These are phyloP conservation scores for Odocoileus hemionus DNA, from an alignment of 2,113 vertebrate species.

Conservation along the genomic window DNA sequence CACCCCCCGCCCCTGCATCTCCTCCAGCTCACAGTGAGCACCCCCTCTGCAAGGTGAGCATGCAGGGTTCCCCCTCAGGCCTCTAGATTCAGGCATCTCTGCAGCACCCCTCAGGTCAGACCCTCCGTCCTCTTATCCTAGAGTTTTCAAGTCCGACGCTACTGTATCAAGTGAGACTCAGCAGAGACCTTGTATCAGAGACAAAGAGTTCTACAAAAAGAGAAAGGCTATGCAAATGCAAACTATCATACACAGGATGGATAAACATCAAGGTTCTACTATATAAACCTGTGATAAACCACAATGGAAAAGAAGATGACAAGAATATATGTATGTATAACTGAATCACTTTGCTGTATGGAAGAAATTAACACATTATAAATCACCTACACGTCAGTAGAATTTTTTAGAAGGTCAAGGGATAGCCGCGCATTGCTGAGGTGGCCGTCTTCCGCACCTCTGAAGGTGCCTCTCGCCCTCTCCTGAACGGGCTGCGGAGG, in stretches of 20 bases:
- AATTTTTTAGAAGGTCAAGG: neutral
- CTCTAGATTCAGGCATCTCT: neutral
- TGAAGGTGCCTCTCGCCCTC: neutral
- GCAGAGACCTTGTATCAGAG: neutral
- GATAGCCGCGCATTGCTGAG: neutral
- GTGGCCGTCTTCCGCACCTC: neutral
- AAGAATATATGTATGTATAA: neutral
- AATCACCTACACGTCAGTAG: neutral
- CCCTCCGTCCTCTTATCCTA: neutral
- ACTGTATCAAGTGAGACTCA: neutral
- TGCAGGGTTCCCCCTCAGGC: neutral
- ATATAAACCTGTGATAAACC: neutral
- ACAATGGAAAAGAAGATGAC: neutral
- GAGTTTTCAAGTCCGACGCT: neutral
- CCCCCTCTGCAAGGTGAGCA: neutral
- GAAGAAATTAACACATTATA: neutral
- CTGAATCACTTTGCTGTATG: neutral
- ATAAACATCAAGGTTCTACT: neutral
- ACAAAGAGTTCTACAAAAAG: neutral
- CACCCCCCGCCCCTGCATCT: neutral
- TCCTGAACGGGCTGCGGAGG: neutral
- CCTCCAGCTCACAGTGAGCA: neutral
- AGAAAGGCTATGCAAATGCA: neutral
- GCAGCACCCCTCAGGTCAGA: neutral
- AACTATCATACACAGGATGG: neutral